Percentiles rank a stretch among this genome's conserved stretches.
Conservation (phyloP, 2,797 vertebrate species). For the Nannoperca obscura region DNA sequence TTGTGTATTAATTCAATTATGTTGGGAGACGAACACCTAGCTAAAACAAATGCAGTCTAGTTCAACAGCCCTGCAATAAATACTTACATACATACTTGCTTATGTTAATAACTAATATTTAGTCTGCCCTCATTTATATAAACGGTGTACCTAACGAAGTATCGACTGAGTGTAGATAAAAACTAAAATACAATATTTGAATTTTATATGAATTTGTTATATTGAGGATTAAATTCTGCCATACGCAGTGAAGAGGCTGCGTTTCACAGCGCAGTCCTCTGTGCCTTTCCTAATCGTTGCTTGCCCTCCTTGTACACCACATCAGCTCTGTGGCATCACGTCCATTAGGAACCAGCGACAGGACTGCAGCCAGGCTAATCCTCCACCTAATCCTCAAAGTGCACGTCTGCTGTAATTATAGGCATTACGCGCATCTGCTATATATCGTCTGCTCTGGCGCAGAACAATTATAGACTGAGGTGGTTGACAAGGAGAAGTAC, state of each 20-base stretch:
- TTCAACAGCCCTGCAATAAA: background rate
- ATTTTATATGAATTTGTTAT: background rate
- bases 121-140: background rate
- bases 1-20: background rate
- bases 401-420: conserved; percentile 68
- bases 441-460: conserved; percentile 15
- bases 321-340: conserved; percentile 64
- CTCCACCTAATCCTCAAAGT: conserved; percentile 73
- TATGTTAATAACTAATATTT: background rate
- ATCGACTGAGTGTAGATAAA: background rate
- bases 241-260: background rate
- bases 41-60: background rate
- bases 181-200: background rate
- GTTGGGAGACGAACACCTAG: background rate
- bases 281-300: conserved; percentile 48
- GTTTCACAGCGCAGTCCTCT: conserved; percentile 31
- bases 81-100: background rate
- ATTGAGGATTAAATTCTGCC: background rate
- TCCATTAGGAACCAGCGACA: conserved; percentile 61
- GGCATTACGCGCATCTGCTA: conserved; percentile 60
- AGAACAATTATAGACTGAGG: conserved; percentile 39
- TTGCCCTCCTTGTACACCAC: conserved; percentile 48
- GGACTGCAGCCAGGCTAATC: conserved; percentile 71
- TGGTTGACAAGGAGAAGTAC: background rate
- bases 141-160: background rate